phyloP scores from a whole-genome alignment of 2,113 vertebrate genomes.

The Brienomyrus longianalis region DNA sequence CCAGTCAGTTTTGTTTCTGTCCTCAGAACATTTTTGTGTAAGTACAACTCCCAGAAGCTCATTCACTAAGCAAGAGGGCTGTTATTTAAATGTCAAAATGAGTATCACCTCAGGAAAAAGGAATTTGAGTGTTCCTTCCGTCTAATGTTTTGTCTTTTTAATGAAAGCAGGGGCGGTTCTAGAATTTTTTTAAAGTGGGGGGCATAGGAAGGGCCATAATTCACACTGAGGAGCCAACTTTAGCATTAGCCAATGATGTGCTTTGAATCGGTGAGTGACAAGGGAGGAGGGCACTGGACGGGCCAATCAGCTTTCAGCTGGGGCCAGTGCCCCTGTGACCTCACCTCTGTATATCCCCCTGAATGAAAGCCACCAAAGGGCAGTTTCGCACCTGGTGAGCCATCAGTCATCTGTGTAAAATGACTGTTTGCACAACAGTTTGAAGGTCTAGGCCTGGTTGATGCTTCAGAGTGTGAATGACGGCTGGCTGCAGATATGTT shows the following conservation, averaged over 20 bases:
- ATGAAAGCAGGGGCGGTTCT: background rate
- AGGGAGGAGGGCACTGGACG: background rate
- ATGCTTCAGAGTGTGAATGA: background rate
- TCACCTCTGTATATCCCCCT: background rate
- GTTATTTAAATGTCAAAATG: conserved; percentile 48
- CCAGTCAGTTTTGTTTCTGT: too few species aligned
- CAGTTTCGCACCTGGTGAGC: background rate
- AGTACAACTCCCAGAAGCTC: conserved; percentile 18
- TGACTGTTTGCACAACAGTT: background rate
- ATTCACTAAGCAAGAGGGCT: conserved; percentile 48
- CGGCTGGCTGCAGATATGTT: background rate
- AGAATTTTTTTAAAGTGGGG: background rate
- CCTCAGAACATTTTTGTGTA: too few species aligned
- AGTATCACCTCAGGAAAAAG: background rate
- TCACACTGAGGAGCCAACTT: background rate
- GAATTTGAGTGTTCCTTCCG: background rate
- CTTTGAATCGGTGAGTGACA: background rate
- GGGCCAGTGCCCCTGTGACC: background rate
- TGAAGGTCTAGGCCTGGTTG: background rate
- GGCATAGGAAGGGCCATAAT: background rate
- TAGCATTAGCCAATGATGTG: background rate
- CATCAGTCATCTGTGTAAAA: background rate
- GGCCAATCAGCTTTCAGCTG: background rate
- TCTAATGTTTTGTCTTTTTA: background rate
- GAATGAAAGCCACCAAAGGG: background rate